Conservation (phyloP, 64 coral and sea anemone genomes). For the Montipora efflorescens region DNA sequence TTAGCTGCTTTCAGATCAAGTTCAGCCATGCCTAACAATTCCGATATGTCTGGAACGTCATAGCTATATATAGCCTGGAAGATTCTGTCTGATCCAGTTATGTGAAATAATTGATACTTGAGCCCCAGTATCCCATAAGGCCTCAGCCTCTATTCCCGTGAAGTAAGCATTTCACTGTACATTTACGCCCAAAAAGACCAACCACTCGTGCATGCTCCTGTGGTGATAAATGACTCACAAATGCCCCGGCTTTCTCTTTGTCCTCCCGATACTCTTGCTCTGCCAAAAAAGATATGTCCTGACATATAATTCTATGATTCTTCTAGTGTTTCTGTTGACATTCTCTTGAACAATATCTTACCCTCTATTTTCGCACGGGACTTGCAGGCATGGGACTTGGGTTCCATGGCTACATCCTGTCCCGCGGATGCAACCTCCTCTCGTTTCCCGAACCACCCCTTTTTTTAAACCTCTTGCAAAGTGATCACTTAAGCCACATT, state of each 20-base stretch:
- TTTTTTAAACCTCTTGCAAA: too few species aligned
- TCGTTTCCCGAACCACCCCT: too few species aligned
- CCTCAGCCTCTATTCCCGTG: constrained; percentile 17
- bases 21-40: constrained; percentile 43
- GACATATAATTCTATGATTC: constrained; percentile 41
- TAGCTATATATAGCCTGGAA: background rate
- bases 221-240: constrained; percentile 70
- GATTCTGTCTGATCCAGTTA: constrained; percentile 13
- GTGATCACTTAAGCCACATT: too few species aligned
- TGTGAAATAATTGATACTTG: constrained; percentile 74
- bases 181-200: constrained; percentile 65
- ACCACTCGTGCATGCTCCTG: constrained; percentile 60
- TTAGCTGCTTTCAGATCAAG: constrained; percentile 68
- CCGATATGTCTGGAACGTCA: constrained; percentile 46
- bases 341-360: constrained; percentile 66
- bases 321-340: constrained; percentile 68
- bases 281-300: constrained; percentile 20
- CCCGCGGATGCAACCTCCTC: too few species aligned
- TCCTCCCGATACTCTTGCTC: constrained; percentile 42
- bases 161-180: constrained; percentile 57
- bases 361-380: too few species aligned
- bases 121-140: constrained; percentile 74
- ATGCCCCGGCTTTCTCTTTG: background rate
- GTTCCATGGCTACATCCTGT: too few species aligned
- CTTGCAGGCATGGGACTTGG: too few species aligned